Evolutionary conservation across 2,888 invertebrate genomes (phyloP), one percentile per base, ranked within the genome.

Genomic region (Drosophila rellima): DNA sequence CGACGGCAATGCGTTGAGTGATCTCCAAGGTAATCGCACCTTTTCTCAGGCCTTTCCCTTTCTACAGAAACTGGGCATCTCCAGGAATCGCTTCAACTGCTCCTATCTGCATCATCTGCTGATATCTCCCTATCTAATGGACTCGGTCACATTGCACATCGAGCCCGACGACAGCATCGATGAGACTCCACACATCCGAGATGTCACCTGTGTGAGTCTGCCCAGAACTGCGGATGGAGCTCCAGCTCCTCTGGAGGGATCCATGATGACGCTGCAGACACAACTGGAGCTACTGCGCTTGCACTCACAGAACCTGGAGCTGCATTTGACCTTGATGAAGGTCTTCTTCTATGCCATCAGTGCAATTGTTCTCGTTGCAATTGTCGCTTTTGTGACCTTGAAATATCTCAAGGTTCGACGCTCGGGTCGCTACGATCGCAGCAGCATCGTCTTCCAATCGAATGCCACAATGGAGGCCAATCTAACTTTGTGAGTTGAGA

Each of bases 391-490:
- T 13, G 56, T 71, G 1, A 37, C 61, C 0, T 13, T 88, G 3
- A 75, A 78, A 10, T 80, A 79, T 47, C 80, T 79, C 52, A 90
- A 89, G 39, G 61, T 66, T 13, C 75, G 78, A 0, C 77, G 89
- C 2, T 81, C 84, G 3, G 86, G 88, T 1, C 87, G 78, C n/a
- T 90, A 91, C 42, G 71, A 81, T 29, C 89, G 88, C 47, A 88
- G 89, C 37, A 91, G 91, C 68, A 92, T 92, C 18, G 90, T 92
- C 10, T 92, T 91, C 68, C 88, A 90, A n/a, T 92, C 92, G 8
- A 90, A 79, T 50, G 90, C 86, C 33, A 92, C 91, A 4, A 86
- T 92, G 70, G 90, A 91, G 45, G 88, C 89, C 20, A 86, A 89
- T 67, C 69, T 90, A 50, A 75, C 65, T 15, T 10, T 81, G 66